A percentile compares a stretch with the other conserved stretches of the same genome.
These are phyloP conservation scores for Scophthalmus maximus DNA, from an alignment of 2,113 vertebrate genomes.

Conservation along the genomic window DNA sequence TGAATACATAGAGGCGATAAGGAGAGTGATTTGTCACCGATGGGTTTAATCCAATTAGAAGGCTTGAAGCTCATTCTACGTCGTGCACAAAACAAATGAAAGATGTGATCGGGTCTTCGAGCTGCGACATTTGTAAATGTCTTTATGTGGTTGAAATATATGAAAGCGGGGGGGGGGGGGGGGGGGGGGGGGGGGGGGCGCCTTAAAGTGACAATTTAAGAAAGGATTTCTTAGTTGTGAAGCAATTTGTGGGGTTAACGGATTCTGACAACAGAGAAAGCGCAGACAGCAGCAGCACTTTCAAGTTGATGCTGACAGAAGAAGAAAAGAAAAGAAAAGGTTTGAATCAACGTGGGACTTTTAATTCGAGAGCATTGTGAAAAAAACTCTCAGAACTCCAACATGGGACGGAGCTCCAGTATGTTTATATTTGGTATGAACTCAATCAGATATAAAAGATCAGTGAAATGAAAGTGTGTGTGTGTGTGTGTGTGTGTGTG, in stretches of 20 bases:
- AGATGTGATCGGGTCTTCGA: too few species aligned
- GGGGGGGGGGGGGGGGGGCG: too few species aligned
- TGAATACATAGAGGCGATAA: too few species aligned
- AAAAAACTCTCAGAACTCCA: slow-evolving; percentile 1
- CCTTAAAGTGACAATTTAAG: not conserved
- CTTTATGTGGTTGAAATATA: not conserved
- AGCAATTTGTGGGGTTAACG: not conserved
- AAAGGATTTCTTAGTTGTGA: not conserved
- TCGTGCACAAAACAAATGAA: too few species aligned
- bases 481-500: slow-evolving; percentile 11
- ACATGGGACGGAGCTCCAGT: slow-evolving; percentile 1
- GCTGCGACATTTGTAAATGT: not conserved
- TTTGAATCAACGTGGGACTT: slow-evolving; percentile 29
- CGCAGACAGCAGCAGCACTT: not conserved
- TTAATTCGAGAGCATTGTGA: slow-evolving; percentile 38
- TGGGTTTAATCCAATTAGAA: not conserved
- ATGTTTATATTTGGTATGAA: slow-evolving; percentile 41
- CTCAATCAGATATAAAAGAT: slow-evolving; percentile 40
- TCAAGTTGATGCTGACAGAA: slow-evolving; percentile 49
- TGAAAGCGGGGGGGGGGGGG: too few species aligned
- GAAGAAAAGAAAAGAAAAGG: slow-evolving; percentile 40
- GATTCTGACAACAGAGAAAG: slow-evolving; percentile 32
- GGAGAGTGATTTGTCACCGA: not conserved
- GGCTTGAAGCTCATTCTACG: too few species aligned
- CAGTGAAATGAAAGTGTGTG: slow-evolving; percentile 50